Conservation (phyloP, 2,797 vertebrate species). For the Alosa sapidissima region DNA sequence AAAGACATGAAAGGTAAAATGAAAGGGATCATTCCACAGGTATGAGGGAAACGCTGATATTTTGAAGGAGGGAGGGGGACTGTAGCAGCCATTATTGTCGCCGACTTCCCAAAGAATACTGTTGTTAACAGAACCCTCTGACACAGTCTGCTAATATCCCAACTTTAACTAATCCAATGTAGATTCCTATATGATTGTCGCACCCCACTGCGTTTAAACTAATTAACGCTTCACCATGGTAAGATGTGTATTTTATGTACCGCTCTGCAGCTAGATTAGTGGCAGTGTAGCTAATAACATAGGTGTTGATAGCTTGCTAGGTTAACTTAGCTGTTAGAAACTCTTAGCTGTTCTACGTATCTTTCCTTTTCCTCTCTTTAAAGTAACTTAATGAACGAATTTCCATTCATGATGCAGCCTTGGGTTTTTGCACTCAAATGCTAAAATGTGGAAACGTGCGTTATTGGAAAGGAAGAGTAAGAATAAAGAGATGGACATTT, state of each 20-base stretch:
- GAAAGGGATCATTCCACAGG: neutral
- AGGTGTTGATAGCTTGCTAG: neutral
- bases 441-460: too few relatives aligned
- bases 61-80: neutral
- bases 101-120: neutral
- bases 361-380: too few relatives aligned
- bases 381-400: neutral
- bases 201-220: neutral
- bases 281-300: neutral
- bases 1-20: too few relatives aligned
- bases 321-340: neutral
- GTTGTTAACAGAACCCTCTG: neutral
- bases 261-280: neutral
- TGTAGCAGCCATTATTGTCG: neutral
- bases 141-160: neutral
- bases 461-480: too few relatives aligned
- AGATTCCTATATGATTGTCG: neutral
- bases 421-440: too few relatives aligned
- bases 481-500: too few relatives aligned
- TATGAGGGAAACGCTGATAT: neutral
- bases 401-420: too few relatives aligned
- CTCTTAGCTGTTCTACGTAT: too few relatives aligned
- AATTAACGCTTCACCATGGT: slow-evolving; percentile 12
- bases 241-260: neutral
- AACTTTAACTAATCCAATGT: neutral